Evolutionary conservation across 2,888 invertebrate species (phyloP), one percentile per base, ranked within the genome.

Genomic region (Eupithecia dodoneata): DNA sequence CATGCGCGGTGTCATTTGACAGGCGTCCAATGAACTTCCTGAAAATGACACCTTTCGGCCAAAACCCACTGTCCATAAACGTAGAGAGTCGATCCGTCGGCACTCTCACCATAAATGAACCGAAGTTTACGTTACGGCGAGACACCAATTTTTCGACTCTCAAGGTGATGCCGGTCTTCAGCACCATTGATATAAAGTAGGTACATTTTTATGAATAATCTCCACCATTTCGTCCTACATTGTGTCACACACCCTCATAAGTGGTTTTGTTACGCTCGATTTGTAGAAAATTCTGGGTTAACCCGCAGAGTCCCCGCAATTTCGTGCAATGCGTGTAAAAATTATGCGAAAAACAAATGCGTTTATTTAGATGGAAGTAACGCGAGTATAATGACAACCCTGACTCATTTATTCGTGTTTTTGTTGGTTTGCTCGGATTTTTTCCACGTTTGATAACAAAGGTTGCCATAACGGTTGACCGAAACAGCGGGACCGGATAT

Each of bases 241-340:
- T 67, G 67, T 67, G 42, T 44, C 67, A 9, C 15, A 67, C 44
- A n/a, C 67, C 67, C 67, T 67, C 67, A 9, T 67, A 44, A 59
- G 9, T 9, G 44, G 67, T 42, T 66, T 44, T 44, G 44, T 42
- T 67, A 67, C 67, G 9, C 44, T 42, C 67, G 44, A 45, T 67
- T 67, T 67, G 41, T 66, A 9, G n/a, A n/a, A 67, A 9, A 59
- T 59, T 67, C 45, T 44, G 44, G 67, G 67, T 67, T 45, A 67
- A 9, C 41, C 67, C 67, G 42, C 66, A n/a, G n/a, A n/a, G n/a
- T 9, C n/a, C 63, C 4, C 44, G 44, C 44, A 44, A 44, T 67
- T 67, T 44, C 42, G 67, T 44, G 42, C 42, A 45, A 67, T 45
- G 42, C 7, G 42, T 45, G 67, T 45, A n/a, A 45, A 41, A 44